Base-by-base conservation (phyloP, 2,888 invertebrate genomes). In the Hymenopus coronatus region DNA sequence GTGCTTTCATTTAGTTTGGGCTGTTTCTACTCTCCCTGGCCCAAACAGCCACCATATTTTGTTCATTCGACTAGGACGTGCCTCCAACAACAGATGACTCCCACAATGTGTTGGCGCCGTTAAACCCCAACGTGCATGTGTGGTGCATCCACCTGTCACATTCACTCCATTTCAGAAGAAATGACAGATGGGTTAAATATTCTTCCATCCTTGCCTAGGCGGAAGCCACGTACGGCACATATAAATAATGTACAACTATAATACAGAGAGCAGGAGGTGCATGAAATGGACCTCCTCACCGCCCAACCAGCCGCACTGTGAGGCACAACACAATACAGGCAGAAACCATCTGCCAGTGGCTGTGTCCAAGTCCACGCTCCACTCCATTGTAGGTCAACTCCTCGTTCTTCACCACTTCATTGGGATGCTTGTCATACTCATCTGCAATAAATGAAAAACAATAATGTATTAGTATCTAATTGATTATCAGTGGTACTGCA, bases 321-420 rank as follows among this genome's bases (percentile, higher is more conserved):
- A 89, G 82, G 46, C 83, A 85, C 28, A 89, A 83, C 46, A 88
- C 30, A 30, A 84, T 54, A 28, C 88, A 46, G 33, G 30, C n/a
- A 20, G 85, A 46, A 25, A 88, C 70, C 30, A 90, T 86, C 85
- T 85, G 88, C 82, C 90, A 89, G 25, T 85, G 40, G 20, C 82
- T 82, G 83, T 83, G 54, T 40, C 30, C 86, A 83, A 46, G 28
- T n/a, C 88, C 89, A 84, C 88, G 28, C 84, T 84, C 70, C 8
- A 89, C 91, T 83, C 94, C 95, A 92, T 95, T 96, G 93, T 97
- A 96, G 89, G 97, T 97, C 92, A 98, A 94, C 94, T 97, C 98
- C 94, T 98, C 98, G 93, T 98, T 98, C 94, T 98, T 98, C 92
- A 98, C 97, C 91, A 98, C 98, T 94, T 98, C 98, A 93, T 98